Evolutionary conservation across 1,140 invertebrate species (phyloP).

Genomic region (Scaptomyza hsui): DNA sequence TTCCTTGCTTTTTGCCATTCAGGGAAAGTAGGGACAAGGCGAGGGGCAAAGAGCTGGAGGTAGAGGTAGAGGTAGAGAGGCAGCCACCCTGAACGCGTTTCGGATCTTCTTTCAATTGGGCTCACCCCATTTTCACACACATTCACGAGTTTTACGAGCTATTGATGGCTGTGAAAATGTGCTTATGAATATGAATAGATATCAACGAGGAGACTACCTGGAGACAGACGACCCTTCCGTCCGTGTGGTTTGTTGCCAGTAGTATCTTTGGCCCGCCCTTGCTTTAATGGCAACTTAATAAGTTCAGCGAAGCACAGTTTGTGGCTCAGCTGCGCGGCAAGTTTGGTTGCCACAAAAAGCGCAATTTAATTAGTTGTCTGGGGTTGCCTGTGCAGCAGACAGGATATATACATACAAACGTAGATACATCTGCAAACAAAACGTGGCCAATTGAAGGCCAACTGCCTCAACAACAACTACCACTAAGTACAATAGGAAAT

Average conservation of each 20-base stretch:
- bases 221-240: constrained; percentile 1
- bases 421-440: constrained; percentile 37
- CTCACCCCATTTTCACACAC: constrained; percentile 73
- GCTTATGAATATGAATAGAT: constrained; percentile 76
- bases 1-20: constrained; percentile 6
- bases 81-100: constrained; percentile 66
- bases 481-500: constrained; percentile 26
- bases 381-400: constrained; percentile 26
- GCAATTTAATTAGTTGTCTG: constrained; percentile 75
- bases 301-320: constrained; percentile 13
- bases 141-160: constrained; percentile 64
- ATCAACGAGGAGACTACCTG: constrained; percentile 41
- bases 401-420: constrained; percentile 28
- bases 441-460: constrained; percentile 56
- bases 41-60: neutral
- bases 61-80: constrained; percentile 3
- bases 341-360: constrained; percentile 60
- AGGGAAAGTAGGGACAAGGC: constrained; percentile 1
- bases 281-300: constrained; percentile 70
- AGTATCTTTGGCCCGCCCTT: constrained; percentile 1
- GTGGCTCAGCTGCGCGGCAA: constrained; percentile 5
- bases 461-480: constrained; percentile 14
- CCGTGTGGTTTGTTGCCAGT: neutral
- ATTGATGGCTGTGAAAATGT: constrained; percentile 75
- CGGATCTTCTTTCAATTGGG: constrained; percentile 8